phyloP scores from a whole-genome alignment of 2,797 vertebrate species.

The Columba guinea region DNA sequence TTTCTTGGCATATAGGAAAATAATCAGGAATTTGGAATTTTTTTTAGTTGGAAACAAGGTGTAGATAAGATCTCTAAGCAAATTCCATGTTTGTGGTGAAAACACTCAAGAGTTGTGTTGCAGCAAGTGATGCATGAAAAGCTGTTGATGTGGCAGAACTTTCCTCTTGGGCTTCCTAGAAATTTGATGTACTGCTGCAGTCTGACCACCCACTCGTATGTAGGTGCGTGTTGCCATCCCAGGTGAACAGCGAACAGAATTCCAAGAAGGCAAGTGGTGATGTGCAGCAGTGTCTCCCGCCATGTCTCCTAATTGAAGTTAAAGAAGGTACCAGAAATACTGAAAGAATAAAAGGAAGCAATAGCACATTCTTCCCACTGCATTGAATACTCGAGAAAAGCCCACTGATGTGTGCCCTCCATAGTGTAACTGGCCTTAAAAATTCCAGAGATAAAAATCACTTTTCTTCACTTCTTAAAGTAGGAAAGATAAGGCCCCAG shows the following conservation, averaged over 20 bases:
- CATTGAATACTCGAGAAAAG: background rate
- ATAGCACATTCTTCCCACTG: background rate
- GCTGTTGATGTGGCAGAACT: background rate
- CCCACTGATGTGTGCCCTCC: fast-evolving
- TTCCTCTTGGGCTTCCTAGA: background rate
- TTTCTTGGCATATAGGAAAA: background rate
- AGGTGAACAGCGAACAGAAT: background rate
- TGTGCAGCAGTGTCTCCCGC: background rate
- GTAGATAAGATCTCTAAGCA: background rate
- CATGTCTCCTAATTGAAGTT: background rate
- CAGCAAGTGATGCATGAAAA: background rate
- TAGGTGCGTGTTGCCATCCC: background rate
- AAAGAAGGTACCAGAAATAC: background rate
- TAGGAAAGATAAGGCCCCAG: background rate
- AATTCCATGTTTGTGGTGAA: background rate
- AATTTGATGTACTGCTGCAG: background rate
- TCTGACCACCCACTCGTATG: background rate
- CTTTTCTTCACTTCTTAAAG: background rate
- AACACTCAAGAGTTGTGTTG: background rate
- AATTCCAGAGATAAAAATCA: background rate
- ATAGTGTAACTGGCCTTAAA: background rate
- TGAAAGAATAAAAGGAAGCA: background rate
- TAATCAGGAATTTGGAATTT: background rate
- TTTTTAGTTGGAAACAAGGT: background rate
- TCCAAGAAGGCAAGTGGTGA: background rate